Conservation (phyloP, 1,140 invertebrate genomes). For the Cydia pomonella region DNA sequence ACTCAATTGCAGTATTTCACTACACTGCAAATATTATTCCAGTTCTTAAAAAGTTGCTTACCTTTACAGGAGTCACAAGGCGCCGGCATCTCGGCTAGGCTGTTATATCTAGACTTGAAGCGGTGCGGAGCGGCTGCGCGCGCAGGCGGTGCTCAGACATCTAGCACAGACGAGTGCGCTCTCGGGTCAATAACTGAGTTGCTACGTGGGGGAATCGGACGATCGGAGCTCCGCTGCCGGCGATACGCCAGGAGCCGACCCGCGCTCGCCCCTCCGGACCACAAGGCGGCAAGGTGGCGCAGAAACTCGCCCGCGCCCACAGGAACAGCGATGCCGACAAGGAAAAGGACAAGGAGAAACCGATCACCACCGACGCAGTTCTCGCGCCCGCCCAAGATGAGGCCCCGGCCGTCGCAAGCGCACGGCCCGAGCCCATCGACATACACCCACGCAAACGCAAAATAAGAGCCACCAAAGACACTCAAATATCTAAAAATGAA, state of each 20-base stretch:
- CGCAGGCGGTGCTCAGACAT: slow-evolving; percentile 46
- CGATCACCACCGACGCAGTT: neutral
- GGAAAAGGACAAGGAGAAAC: slow-evolving; percentile 13
- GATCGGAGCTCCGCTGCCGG: slow-evolving; percentile 45
- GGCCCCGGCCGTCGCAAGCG: slow-evolving; percentile 7
- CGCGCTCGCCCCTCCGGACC: slow-evolving; percentile 9
- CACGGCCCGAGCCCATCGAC: slow-evolving; percentile 25
- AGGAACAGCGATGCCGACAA: slow-evolving; percentile 29
- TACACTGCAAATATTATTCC: neutral
- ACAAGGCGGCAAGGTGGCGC: slow-evolving; percentile 16
- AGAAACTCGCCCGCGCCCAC: slow-evolving; percentile 29
- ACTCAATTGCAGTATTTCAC: slow-evolving; percentile 8
- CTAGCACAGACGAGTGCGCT: slow-evolving; percentile 40
- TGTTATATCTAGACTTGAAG: slow-evolving; percentile 48
- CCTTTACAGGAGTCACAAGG: slow-evolving; percentile 74
- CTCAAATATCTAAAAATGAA: slow-evolving; percentile 4
- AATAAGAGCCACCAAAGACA: slow-evolving; percentile 86
- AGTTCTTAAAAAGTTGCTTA: slow-evolving; percentile 44
- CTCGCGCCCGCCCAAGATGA: slow-evolving; percentile 18
- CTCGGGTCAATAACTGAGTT: slow-evolving; percentile 75
- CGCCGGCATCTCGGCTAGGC: slow-evolving; percentile 57
- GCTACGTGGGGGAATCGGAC: slow-evolving; percentile 57
- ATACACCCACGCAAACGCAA: slow-evolving; percentile 91
- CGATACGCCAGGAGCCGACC: slow-evolving; percentile 45
- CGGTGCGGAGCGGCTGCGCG: slow-evolving; percentile 41